These are phyloP conservation scores for Virgularia gustaviana DNA, from an alignment of 92 coral and sea anemone genomes.

Conservation along the genomic window DNA sequence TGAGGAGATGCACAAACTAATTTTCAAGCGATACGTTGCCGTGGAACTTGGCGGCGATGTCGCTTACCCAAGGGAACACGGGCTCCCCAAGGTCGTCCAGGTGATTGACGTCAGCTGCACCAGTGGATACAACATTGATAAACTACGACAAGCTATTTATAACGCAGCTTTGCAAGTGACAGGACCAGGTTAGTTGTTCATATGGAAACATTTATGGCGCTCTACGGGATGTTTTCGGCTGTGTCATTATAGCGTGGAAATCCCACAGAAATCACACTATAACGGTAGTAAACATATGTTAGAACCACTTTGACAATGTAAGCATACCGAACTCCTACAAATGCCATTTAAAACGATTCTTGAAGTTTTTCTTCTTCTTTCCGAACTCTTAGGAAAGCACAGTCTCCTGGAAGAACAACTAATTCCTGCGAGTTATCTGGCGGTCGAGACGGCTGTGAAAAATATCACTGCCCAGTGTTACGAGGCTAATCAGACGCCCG, in stretches of 20 bases:
- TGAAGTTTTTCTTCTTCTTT: too few species aligned
- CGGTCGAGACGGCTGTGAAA: slow-evolving; percentile 79
- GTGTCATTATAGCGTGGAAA: not conserved
- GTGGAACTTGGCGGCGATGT: slow-evolving; percentile 81
- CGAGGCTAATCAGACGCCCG: slow-evolving; percentile 92
- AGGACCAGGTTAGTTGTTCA: slow-evolving; percentile 65
- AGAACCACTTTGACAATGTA: too few species aligned
- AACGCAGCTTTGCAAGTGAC: slow-evolving; percentile 80
- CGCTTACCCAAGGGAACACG: slow-evolving; percentile 83
- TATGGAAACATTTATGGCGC: not conserved
- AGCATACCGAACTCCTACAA: too few species aligned
- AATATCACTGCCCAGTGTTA: slow-evolving; percentile 70
- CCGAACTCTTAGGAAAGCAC: slow-evolving; percentile 86
- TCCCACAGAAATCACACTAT: too few species aligned
- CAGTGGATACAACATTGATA: slow-evolving; percentile 72
- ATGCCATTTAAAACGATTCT: too few species aligned
- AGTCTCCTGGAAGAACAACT: slow-evolving; percentile 75
- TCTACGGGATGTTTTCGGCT: not conserved
- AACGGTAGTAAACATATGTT: too few species aligned
- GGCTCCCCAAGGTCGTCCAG: slow-evolving; percentile 85
- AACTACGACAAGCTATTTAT: slow-evolving; percentile 82
- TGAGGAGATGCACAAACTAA: slow-evolving; percentile 67
- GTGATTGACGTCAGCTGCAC: slow-evolving; percentile 91
- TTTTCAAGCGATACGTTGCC: slow-evolving; percentile 75
- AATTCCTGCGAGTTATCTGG: slow-evolving; percentile 91